A percentile compares a stretch with the other conserved stretches of the same genome.
Conservation (phyloP, 2,113 vertebrate species). For the Atrichornis clamosus region DNA sequence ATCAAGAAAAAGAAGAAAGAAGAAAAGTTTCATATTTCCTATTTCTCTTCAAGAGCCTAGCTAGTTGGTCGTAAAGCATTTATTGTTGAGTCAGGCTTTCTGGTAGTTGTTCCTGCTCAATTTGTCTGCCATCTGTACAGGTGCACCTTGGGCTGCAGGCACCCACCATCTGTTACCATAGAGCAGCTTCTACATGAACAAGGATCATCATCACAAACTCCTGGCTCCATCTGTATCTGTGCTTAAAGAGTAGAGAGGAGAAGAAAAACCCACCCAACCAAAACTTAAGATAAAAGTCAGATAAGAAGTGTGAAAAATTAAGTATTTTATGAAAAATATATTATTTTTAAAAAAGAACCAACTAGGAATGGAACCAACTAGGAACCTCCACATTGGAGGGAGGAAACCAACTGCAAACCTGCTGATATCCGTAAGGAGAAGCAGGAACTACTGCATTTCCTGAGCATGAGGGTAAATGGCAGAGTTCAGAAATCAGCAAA, state of each 20-base stretch:
- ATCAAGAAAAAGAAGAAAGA: neutral
- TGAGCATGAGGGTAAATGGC: fast-evolving
- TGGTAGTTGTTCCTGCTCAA: neutral
- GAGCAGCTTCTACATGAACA: neutral
- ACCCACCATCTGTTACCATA: neutral
- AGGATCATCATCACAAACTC: neutral
- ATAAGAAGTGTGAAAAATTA: neutral
- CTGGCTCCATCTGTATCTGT: neutral
- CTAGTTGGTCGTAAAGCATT: neutral
- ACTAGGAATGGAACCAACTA: neutral
- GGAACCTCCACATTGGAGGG: neutral
- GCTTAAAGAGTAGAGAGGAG: neutral
- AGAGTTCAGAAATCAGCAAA: neutral
- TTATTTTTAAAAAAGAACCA: neutral
- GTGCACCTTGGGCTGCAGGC: neutral
- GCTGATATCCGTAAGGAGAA: neutral
- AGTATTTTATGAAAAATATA: neutral
- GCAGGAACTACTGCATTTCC: neutral
- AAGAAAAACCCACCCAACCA: neutral
- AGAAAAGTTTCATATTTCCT: neutral
- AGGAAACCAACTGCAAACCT: neutral
- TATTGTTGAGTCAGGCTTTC: neutral
- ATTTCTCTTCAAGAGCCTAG: neutral
- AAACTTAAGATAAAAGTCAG: neutral
- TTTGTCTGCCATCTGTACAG: neutral